Base-by-base conservation (phyloP, 2,888 invertebrate genomes). In the Folsomia candida region DNA sequence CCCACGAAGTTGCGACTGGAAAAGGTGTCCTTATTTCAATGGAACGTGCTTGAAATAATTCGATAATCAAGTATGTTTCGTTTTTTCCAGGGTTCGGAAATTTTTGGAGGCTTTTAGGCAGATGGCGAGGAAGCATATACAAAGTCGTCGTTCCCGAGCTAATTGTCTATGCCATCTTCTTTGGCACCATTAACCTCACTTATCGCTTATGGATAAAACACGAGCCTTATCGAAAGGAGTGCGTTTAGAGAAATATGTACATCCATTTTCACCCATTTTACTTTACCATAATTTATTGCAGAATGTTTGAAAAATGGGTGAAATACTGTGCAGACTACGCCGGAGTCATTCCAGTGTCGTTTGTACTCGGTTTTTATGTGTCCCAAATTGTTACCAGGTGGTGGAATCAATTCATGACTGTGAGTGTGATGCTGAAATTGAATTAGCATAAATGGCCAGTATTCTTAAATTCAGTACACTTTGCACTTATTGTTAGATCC, bases 321-420 rank as follows among this genome's bases (percentile, higher is more conserved):
- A 87, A 88, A 77, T 94, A 94, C 84, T 95, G 94, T 85, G 89
- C 90, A 81, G 89, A 88, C 78, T 93, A 92, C 84, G 91, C 90
- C 79, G 91, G 57, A 14, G 6, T 83, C 51, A 84, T 85, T 37
- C 85, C 85, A 0, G 78, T 85, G 3, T 82, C 84, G 1, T 85
- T 85, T 76, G 83, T 85, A 4, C 81, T 85, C n/a, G 85, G 85
- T n/a, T 85, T 85, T 79, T 85, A 84, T 76, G 84, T 85, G 51
- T 81, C 83, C 3, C 79, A 84, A 51, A 83, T 85, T 3, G 82
- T 84, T 2, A 81, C 81, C 9, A 79, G 85, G 71, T 85, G 84
- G 84, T 84, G 84, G 84, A 82, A 82, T 62, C 84, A 84, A 77
- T 84, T 83, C 72, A 79, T 78, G 71, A 72, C 76, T 14, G 67